Conservation (phyloP, 2,113 vertebrate genomes). For the Sardina pilchardus region DNA sequence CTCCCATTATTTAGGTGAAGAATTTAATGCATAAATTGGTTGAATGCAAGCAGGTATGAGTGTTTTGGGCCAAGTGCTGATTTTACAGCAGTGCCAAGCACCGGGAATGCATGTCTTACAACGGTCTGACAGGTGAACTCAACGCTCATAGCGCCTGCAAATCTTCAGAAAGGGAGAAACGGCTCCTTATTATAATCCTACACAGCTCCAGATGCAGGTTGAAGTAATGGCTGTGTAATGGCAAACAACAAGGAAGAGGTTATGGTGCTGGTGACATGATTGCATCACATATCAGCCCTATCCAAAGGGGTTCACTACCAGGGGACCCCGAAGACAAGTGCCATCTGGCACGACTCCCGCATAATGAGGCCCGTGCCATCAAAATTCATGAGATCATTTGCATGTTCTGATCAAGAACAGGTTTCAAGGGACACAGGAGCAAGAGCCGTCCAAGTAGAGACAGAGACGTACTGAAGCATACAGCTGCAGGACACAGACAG, state of each 20-base stretch:
- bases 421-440: background rate
- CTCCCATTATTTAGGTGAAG: background rate
- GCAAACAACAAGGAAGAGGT: background rate
- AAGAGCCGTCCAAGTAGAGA: slow-evolving; percentile 48
- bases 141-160: background rate
- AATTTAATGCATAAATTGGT: background rate
- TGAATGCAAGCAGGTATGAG: background rate
- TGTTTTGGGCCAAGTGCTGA: background rate
- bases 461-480: slow-evolving; percentile 42
- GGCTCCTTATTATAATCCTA: background rate
- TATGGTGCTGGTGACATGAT: background rate
- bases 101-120: background rate
- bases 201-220: background rate
- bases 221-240: background rate
- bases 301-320: background rate
- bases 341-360: slow-evolving; percentile 46
- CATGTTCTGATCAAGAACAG: slow-evolving; percentile 48
- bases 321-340: slow-evolving; percentile 33
- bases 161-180: background rate
- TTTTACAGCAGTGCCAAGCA: background rate
- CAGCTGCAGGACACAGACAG: slow-evolving; percentile 37
- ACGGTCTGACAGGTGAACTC: background rate
- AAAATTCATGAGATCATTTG: slow-evolving; percentile 50
- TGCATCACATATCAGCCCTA: background rate
- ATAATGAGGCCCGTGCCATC: slow-evolving; percentile 46